These are phyloP conservation scores for rat (Rattus norvegicus) DNA, from an alignment of 2,113 vertebrate species.

Conservation along the genomic window GRCr8 NC_086020.1:186646501-186647000, in stretches of 20 bases:
- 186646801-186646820: too few relatives aligned
- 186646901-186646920: background rate
- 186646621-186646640: background rate
- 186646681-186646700: background rate
- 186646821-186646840: background rate
- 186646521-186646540: too few relatives aligned
- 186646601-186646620: background rate
- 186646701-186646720: background rate
- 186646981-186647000: background rate
- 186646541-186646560: background rate
- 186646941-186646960: background rate
- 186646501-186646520: fast-evolving
- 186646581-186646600: background rate
- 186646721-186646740: background rate
- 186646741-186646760: background rate
- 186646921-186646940: background rate
- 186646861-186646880: background rate
- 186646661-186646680: background rate
- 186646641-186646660: background rate
- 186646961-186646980: too few relatives aligned
- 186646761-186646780: too few relatives aligned
- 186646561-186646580: background rate
- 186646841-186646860: background rate
- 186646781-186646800: too few relatives aligned
- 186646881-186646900: background rate